Evolutionary conservation across 2,888 invertebrate species (phyloP).

Genomic region (Cyrtodaria siliqua): DNA sequence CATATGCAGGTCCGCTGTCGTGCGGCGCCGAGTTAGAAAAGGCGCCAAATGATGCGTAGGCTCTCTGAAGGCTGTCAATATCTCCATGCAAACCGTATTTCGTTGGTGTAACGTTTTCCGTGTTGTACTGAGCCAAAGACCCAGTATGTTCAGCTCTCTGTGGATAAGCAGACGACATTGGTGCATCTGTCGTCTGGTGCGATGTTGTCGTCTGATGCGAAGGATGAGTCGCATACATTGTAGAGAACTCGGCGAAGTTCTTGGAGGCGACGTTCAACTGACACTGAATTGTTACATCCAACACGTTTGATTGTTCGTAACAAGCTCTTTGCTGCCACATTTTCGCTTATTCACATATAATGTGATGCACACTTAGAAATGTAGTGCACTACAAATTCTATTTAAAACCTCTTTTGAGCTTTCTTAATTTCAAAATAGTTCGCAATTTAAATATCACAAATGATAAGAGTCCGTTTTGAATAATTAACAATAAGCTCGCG

Average conservation of each 20-base stretch:
- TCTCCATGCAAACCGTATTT: constrained; percentile 30
- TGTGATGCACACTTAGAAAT: not conserved
- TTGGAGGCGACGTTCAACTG: constrained; percentile 57
- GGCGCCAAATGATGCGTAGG: not conserved
- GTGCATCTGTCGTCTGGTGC: not conserved
- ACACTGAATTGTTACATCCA: constrained; percentile 64
- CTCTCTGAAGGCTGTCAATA: constrained; percentile 7
- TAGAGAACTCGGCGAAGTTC: constrained; percentile 47
- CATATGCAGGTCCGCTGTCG: not conserved
- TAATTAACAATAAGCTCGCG: no score
- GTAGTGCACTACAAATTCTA: not conserved
- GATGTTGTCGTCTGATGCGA: constrained; percentile 8
- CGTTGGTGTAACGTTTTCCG: constrained; percentile 20
- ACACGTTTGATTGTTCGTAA: constrained; percentile 49
- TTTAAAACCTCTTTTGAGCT: not conserved
- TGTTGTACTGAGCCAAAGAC: not conserved
- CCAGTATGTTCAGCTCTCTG: not conserved
- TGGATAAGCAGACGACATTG: not conserved
- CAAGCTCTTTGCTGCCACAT: constrained; percentile 50
- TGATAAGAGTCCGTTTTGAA: no score
- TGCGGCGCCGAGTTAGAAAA: not conserved
- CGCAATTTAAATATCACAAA: no score
- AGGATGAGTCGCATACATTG: constrained; percentile 29
- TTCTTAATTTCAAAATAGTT: no score
- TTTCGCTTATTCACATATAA: not conserved